phyloP scores from a whole-genome alignment of 2,113 vertebrate species.

The Pteruthius melanotis region DNA sequence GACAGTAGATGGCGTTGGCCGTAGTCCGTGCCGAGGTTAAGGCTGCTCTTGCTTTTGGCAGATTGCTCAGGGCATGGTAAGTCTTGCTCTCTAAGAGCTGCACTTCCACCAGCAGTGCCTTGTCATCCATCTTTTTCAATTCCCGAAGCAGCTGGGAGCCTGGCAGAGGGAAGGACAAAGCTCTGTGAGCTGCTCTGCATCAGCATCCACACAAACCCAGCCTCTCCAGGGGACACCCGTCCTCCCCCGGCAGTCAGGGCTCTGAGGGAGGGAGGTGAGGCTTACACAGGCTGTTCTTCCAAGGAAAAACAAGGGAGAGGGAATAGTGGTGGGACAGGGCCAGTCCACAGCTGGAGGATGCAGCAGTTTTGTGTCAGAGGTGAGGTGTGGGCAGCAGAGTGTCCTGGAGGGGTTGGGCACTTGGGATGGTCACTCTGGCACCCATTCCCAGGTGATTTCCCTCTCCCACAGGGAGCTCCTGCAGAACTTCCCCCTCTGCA shows the following conservation, averaged over 20 bases:
- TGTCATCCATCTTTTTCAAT: conserved; percentile 99
- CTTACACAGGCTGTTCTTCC: background rate
- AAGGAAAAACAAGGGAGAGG: background rate
- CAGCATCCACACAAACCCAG: background rate
- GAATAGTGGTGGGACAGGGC: background rate
- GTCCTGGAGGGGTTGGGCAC: background rate
- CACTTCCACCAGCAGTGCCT: conserved; percentile 97
- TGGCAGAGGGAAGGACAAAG: conserved; percentile 25
- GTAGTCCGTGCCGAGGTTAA: conserved; percentile 98
- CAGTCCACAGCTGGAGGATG: background rate
- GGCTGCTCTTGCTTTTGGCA: conserved; percentile 96
- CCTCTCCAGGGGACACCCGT: background rate
- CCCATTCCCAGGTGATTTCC: background rate
- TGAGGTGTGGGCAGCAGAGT: background rate
- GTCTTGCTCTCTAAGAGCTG: conserved; percentile 98
- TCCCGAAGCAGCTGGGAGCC: conserved; percentile 93
- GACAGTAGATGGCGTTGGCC: conserved; percentile 98
- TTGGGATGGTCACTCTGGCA: background rate
- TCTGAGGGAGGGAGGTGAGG: background rate
- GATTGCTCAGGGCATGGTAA: conserved; percentile 96
- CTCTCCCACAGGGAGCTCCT: background rate
- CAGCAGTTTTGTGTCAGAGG: background rate
- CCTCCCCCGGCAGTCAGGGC: background rate
- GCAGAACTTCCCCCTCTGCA: background rate
- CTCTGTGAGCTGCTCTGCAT: background rate